Conservation (phyloP, 2,113 vertebrate genomes). For the Coptodon bakossiorum region DNA sequence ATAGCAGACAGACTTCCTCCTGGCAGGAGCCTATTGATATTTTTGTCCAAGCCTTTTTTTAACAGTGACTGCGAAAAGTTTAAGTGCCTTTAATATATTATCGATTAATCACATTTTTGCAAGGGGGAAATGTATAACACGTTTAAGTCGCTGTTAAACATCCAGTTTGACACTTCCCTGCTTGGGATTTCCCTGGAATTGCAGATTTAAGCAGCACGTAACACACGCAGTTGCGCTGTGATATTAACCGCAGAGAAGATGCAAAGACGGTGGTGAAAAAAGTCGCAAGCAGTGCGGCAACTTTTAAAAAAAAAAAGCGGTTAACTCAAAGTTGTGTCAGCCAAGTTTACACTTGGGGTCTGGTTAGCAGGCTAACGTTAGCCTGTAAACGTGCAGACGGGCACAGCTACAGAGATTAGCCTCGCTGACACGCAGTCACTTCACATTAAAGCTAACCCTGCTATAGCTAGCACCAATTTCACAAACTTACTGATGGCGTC, state of each 20-base stretch:
- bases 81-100: background rate
- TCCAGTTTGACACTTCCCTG: background rate
- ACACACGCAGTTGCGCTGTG: background rate
- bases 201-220: background rate
- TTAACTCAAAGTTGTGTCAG: background rate
- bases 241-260: background rate
- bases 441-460: background rate
- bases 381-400: background rate
- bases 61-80: background rate
- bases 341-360: background rate
- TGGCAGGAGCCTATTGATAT: background rate
- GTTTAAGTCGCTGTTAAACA: background rate
- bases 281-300: background rate
- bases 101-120: background rate
- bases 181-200: background rate
- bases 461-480: background rate
- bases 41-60: background rate
- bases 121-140: background rate
- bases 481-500: background rate
- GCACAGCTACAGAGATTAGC: slow-evolving; percentile 9
- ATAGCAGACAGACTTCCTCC: background rate
- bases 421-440: background rate
- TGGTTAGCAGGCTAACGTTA: slow-evolving; percentile 39
- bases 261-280: background rate
- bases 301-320: background rate